phyloP scores from a whole-genome alignment of 2,113 vertebrate species.

The Brachirus orientalis region DNA sequence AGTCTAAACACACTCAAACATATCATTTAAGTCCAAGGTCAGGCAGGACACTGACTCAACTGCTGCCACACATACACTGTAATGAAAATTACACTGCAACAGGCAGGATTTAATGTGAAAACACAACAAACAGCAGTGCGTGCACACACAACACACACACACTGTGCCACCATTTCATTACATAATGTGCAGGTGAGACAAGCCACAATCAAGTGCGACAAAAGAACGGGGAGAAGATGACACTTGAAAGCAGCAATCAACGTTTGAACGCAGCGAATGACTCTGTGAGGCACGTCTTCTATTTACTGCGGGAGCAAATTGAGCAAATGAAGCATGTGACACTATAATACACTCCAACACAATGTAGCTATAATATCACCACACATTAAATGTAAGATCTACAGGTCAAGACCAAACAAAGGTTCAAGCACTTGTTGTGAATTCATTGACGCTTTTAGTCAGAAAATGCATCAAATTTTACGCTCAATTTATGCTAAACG shows the following conservation, averaged over 20 bases:
- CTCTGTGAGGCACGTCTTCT: no score
- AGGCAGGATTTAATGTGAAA: neutral
- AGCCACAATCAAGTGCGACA: neutral
- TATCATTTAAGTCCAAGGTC: constrained; percentile 28
- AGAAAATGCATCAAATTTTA: no score
- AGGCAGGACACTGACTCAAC: constrained; percentile 6
- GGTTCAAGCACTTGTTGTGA: no score
- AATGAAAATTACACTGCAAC: constrained; percentile 18
- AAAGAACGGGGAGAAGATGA: constrained; percentile 3
- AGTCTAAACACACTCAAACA: neutral
- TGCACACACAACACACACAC: neutral
- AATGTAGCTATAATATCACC: no score
- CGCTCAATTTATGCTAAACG: no score
- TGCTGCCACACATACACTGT: constrained; percentile 12
- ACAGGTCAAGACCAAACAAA: no score
- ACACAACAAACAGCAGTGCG: neutral
- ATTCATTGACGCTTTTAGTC: no score
- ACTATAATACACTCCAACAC: no score
- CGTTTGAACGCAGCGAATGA: neutral
- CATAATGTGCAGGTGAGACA: constrained; percentile 15
- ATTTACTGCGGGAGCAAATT: no score
- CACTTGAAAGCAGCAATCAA: constrained; percentile 22
- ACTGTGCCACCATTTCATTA: neutral
- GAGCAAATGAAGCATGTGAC: no score
- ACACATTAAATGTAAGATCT: no score